These are phyloP conservation scores for Drosophila basisetae DNA, from an alignment of 2,888 invertebrate genomes.

Conservation along the genomic window DNA sequence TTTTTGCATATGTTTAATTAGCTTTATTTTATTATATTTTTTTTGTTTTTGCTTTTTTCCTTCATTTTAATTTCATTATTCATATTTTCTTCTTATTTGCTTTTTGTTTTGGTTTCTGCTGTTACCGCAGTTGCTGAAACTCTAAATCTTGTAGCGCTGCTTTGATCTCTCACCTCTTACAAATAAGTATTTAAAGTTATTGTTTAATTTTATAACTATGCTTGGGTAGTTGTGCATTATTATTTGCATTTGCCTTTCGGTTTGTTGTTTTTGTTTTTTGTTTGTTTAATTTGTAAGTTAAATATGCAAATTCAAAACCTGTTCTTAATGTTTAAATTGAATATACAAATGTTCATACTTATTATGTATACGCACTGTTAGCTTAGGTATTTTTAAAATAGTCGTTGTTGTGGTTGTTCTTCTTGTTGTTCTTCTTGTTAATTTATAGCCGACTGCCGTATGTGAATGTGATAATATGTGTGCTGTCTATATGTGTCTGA, in stretches of 20 bases:
- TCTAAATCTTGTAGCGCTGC: conserved; percentile 77
- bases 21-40: neutral
- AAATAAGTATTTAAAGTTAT: conserved; percentile 44
- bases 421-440: conserved; percentile 55
- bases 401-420: conserved; percentile 76
- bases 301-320: conserved; percentile 79
- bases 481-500: conserved; percentile 19
- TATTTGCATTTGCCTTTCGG: conserved; percentile 63
- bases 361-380: conserved; percentile 72
- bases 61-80: conserved; percentile 45
- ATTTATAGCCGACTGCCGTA: conserved; percentile 58
- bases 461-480: conserved; percentile 38
- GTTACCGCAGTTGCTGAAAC: conserved; percentile 73
- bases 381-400: conserved; percentile 79
- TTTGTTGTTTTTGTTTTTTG: conserved; percentile 30
- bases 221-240: conserved; percentile 72
- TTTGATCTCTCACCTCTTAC: conserved; percentile 48
- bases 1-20: conserved; percentile 54
- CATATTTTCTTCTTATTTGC: conserved; percentile 36
- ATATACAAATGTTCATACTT: conserved; percentile 74
- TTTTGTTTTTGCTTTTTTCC: conserved; percentile 5
- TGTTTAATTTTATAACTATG: conserved; percentile 55
- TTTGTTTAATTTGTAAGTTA: conserved; percentile 52
- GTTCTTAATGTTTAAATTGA: conserved; percentile 72
- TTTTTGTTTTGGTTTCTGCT: conserved; percentile 34